Evolutionary conservation across 2,888 invertebrate species (phyloP), one percentile per base, ranked within the genome.

Genomic region (Nemotelus nigrinus): DNA sequence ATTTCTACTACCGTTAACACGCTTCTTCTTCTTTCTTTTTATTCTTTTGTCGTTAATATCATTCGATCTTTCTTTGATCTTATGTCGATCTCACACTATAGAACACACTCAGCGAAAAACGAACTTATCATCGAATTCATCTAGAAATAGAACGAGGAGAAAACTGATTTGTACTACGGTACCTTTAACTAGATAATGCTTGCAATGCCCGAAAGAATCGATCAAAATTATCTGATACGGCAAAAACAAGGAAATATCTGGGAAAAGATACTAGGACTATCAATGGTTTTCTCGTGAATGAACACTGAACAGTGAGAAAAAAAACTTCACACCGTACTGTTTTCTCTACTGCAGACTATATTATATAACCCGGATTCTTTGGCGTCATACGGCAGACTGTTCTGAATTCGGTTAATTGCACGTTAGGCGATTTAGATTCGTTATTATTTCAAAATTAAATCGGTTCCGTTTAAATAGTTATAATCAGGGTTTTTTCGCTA

Each of bases 201-300:
- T 25, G 25, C 25, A 25, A 25, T 25, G 25, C 25, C 25, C 25
- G 25, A 25, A 25, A 25, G 25, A 25, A 25, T 25, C 25, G 25
- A 25, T 25, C 25, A 25, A 65, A 65, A 65, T 63, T 44, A 25
- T 65, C 47, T 65, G n/a, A 8, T 43, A 10, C 70, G 43, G 10
- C 50, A 55, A 67, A 67, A 70, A 50, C 55, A 55, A 25, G 70
- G 41, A 55, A 55, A 43, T 70, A 55, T 70, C 43, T 10, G 41
- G 70, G 70, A 70, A 70, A 70, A 70, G 70, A 70, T 68, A 50
- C 70, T 50, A 43, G 55, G 47, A 41, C 50, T 70, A 53, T 70
- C 70, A 55, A 53, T 70, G 53, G 41, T 53, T 55, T 10, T 70
- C 47, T 55, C 47, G 55, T 6, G 53, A 53, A 55, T 70, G 53